Conservation (phyloP, 2,888 invertebrate genomes). For the Clistopyga incitator region DNA sequence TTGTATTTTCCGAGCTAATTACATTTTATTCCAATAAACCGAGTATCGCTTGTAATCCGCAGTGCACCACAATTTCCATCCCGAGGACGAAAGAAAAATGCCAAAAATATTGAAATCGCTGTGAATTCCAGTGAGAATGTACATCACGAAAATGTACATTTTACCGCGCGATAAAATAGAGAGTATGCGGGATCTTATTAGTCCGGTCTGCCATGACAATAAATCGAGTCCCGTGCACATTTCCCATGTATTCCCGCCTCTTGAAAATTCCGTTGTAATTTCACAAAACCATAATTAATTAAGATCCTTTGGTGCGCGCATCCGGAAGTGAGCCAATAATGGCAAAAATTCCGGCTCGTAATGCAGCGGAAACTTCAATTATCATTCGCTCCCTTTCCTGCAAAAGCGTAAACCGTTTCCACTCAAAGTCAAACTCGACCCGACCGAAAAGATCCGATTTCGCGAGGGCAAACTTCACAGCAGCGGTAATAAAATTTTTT, state of each 20-base stretch:
- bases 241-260: neutral
- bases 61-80: too few relatives aligned
- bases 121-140: too few relatives aligned
- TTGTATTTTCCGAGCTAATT: too few relatives aligned
- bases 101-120: too few relatives aligned
- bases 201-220: neutral
- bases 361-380: neutral
- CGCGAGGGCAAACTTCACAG: neutral
- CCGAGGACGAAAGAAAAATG: too few relatives aligned
- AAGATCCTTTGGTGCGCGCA: neutral
- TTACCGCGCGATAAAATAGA: neutral
- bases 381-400: neutral
- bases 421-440: neutral
- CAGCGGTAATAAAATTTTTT: constrained; percentile 23
- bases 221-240: neutral
- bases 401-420: neutral
- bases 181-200: neutral
- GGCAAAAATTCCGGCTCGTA: too few relatives aligned
- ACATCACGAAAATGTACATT: too few relatives aligned
- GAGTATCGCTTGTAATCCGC: too few relatives aligned
- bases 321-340: too few relatives aligned
- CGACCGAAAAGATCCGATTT: neutral
- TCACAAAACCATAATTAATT: neutral
- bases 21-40: too few relatives aligned
- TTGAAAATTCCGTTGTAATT: neutral